Conservation (phyloP, 2,797 vertebrate species). For the Coilia nasus region DNA sequence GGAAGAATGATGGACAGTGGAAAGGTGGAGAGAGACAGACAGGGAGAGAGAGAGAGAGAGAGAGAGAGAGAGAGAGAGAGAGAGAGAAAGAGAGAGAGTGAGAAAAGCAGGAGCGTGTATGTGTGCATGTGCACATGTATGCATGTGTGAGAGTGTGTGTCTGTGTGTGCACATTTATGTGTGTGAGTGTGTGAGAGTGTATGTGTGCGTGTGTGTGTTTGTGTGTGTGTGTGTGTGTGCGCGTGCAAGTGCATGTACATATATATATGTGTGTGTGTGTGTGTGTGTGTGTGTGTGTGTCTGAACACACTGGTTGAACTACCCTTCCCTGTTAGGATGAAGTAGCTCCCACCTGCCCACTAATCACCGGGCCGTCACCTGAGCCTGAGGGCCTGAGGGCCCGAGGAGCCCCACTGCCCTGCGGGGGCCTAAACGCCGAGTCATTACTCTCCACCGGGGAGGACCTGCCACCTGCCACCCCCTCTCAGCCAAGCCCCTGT, state of each 20-base stretch:
- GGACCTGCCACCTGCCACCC: conserved; percentile 1
- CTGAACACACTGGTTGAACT: conserved; percentile 56
- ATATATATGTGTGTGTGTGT: too few species aligned
- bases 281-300: too few species aligned
- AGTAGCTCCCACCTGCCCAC: conserved; percentile 59
- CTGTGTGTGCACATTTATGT: not conserved
- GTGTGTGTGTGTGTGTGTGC: too few species aligned
- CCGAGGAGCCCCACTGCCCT: conserved; percentile 12
- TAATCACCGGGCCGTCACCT: conserved; percentile 55
- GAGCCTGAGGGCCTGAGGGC: conserved; percentile 14
- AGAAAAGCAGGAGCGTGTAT: not conserved
- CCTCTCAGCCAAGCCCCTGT: not conserved
- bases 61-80: too few species aligned
- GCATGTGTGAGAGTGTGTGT: not conserved
- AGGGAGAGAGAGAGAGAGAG: too few species aligned
- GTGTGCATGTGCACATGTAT: conserved; percentile 31
- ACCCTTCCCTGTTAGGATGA: conserved; percentile 61
- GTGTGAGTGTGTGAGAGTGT: not conserved
- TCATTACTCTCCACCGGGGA: conserved; percentile 30
- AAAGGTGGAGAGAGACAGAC: not conserved
- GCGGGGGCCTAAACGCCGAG: conserved; percentile 30
- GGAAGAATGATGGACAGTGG: conserved; percentile 57
- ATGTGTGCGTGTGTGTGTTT: not conserved
- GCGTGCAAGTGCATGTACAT: too few species aligned
- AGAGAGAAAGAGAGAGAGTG: too few species aligned